Evolutionary conservation across 2,113 vertebrate genomes (phyloP), one percentile per base, ranked within the genome.

Genomic region (Sula dactylatra): DNA sequence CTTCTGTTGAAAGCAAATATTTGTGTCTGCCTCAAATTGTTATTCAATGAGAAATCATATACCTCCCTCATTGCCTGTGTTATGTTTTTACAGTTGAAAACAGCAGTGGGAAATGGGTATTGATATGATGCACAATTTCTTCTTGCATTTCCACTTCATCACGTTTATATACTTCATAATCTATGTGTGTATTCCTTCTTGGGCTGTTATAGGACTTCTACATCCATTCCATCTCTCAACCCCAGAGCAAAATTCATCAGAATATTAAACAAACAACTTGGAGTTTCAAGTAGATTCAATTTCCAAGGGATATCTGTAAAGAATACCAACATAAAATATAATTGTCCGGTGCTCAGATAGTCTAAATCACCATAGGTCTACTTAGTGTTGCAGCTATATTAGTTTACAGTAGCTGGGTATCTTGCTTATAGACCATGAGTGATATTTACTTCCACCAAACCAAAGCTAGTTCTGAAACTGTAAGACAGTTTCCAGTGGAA

Each of bases 101-200:
- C 54, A 95, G 78, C 58, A 70, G 21, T 58, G 73, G 74, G 74
- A 94, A 95, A 93, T 74, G 4, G 80, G 42, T 93, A 66, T 71
- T 82, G 70, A 95, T 90, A 95, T 90, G 74, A 88, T 90, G 49
- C 32, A 76, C 40, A 72, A 58, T 91, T 95, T 82, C 34, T 90
- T 73, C 74, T 79, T 82, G 32, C 59, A 66, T 94, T 94, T 94
- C 62, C 82, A 55, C 70, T 95, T 90, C 58, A 87, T 95, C 92
- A 89, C 56, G 22, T 90, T 93, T 95, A 80, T 94, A n/a, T 88
- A 73, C 73, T 86, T 32, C 42, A 69, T 42, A 87, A 70, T n/a
- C 29, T 50, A 4, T 71, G 34, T 45, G 19, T 66, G 26, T 80
- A 62, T 82, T 94, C 81, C 66, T 90, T 80, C 78, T 72, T 94